Percentiles rank a stretch among this genome's conserved stretches.
Evolutionary conservation across 2,113 vertebrate genomes (phyloP).

Genomic region (Tor tambroides): DNA sequence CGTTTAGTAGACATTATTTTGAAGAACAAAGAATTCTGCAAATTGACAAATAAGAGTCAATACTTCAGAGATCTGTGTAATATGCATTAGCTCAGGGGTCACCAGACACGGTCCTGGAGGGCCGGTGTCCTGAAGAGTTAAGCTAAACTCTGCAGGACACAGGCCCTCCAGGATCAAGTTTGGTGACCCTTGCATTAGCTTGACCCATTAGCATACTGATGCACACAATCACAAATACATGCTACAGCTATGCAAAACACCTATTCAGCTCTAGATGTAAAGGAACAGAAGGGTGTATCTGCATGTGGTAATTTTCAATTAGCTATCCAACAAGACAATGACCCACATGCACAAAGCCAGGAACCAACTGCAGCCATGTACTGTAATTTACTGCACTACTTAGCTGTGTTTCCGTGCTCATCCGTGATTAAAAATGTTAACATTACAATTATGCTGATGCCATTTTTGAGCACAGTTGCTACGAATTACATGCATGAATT

Average conservation of each 20-base stretch:
- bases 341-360: neutral
- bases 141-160: too few species aligned
- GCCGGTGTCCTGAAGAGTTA: too few species aligned
- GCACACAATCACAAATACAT: neutral
- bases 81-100: neutral
- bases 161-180: too few species aligned
- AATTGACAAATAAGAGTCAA: neutral
- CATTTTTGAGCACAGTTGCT: conserved; percentile 62
- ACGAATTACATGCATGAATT: conserved; percentile 61
- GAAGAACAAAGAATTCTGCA: neutral
- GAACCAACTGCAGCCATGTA: neutral
- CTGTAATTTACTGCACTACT: neutral
- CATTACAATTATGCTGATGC: conserved; percentile 55
- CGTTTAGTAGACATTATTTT: too few species aligned
- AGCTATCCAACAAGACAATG: conserved; percentile 1
- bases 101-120: too few species aligned
- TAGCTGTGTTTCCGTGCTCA: neutral
- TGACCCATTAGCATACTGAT: neutral
- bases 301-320: neutral
- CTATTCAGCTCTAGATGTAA: neutral
- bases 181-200: too few species aligned
- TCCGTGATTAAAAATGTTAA: neutral
- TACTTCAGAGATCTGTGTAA: neutral
- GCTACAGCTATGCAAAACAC: neutral
- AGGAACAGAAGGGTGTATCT: neutral